A percentile compares a stretch with the other conserved stretches of the same genome.
phyloP scores from a whole-genome alignment of 2,888 invertebrate genomes.

The Apantesis nais region DNA sequence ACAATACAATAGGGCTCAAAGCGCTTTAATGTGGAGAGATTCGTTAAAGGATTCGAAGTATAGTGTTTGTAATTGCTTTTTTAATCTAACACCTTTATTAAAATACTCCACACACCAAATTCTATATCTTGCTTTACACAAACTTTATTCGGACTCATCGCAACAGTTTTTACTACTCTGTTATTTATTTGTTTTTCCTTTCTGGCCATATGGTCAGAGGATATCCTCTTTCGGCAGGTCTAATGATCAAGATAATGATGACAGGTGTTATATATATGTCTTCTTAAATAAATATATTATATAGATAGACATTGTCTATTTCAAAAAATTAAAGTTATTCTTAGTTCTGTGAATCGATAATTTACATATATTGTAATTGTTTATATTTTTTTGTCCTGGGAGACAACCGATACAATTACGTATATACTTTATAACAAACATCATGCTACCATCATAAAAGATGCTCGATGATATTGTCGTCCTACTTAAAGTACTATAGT shows the following conservation, averaged over 20 bases:
- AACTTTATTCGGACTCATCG: background rate
- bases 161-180: background rate
- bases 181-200: background rate
- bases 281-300: background rate
- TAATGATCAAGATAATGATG: background rate
- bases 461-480: background rate
- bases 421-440: background rate
- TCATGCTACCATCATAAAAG: background rate
- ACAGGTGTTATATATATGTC: no score
- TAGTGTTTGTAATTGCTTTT: background rate
- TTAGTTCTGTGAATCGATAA: no score
- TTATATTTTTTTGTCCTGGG: no score
- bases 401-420: no score
- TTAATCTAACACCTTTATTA: background rate
- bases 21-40: constrained; percentile 8
- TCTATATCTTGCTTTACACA: background rate
- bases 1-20: background rate
- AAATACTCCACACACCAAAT: background rate
- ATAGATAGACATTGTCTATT: background rate
- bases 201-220: no score
- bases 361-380: no score
- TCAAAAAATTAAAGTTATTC: no score
- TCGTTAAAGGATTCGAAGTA: background rate
- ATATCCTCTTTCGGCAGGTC: background rate
- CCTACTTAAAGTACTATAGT: background rate